Conservation (phyloP, 2,797 vertebrate species). For the Trachops cirrhosus region DNA sequence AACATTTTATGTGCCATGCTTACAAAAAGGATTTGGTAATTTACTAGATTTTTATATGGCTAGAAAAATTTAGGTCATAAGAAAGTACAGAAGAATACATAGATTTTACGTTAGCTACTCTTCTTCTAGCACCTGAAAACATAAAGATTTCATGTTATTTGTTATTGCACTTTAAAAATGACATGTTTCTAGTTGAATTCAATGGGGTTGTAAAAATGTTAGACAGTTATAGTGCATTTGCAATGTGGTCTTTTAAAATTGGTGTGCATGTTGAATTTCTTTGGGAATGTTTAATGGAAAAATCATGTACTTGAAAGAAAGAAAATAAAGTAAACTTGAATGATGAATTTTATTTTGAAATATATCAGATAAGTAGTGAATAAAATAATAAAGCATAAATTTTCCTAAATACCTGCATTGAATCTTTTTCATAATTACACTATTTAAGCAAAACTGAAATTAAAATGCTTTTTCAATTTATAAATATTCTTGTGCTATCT, state of each 20-base stretch:
- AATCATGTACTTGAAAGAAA: background rate
- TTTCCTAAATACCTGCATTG: background rate
- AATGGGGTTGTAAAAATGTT: background rate
- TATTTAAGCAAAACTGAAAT: background rate
- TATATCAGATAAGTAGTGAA: background rate
- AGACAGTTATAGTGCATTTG: background rate
- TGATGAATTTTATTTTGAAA: background rate
- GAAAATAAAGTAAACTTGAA: conserved; percentile 22
- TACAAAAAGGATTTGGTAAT: background rate
- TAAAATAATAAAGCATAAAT: background rate
- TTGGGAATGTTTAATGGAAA: background rate
- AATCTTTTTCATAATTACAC: background rate
- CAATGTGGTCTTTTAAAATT: conserved; percentile 6
- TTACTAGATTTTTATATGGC: background rate
- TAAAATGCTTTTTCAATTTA: background rate
- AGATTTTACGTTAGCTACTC: background rate
- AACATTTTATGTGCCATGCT: background rate
- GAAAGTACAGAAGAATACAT: background rate
- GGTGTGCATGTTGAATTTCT: background rate
- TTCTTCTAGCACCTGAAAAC: background rate
- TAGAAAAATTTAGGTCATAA: background rate
- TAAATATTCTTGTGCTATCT: background rate
- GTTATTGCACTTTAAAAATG: background rate
- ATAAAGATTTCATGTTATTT: conserved; percentile 14
- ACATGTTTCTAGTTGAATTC: conserved; percentile 10